Percentiles rank a stretch among this genome's conserved stretches.
phyloP scores from a whole-genome alignment of 2,113 vertebrate genomes.

The Pluvianellus socialis region DNA sequence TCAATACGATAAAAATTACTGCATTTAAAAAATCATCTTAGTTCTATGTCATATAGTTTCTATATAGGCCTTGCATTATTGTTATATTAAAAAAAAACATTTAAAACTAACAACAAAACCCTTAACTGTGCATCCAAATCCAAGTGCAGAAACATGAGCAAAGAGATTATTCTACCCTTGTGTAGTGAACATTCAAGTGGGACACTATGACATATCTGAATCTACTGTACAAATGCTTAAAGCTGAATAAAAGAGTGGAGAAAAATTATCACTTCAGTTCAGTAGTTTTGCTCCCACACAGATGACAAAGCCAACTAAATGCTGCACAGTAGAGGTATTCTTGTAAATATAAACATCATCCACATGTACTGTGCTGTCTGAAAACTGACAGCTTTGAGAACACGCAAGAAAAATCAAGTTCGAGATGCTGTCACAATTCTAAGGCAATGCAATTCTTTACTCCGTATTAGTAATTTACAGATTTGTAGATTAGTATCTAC shows the following conservation, averaged over 20 bases:
- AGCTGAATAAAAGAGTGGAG: neutral
- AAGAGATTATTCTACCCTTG: neutral
- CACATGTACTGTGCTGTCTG: neutral
- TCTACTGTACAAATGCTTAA: neutral
- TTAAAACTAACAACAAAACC: neutral
- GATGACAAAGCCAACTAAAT: constrained; percentile 44
- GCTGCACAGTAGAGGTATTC: neutral
- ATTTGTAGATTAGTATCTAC: neutral
- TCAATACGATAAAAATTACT: neutral
- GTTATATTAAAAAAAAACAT: neutral
- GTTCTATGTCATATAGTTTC: neutral
- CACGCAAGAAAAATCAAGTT: neutral
- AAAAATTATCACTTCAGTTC: neutral
- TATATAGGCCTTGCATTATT: neutral
- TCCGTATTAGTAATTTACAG: neutral
- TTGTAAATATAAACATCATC: constrained; percentile 35
- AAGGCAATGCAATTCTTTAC: neutral
- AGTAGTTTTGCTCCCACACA: constrained; percentile 44
- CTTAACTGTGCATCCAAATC: neutral
- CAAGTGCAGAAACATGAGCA: neutral
- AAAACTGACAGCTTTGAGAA: neutral
- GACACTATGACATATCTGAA: neutral
- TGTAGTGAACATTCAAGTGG: neutral
- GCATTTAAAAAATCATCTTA: neutral
- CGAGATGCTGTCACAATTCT: neutral